Conservation (phyloP, 2,888 invertebrate genomes). For the Tillus elongatus region DNA sequence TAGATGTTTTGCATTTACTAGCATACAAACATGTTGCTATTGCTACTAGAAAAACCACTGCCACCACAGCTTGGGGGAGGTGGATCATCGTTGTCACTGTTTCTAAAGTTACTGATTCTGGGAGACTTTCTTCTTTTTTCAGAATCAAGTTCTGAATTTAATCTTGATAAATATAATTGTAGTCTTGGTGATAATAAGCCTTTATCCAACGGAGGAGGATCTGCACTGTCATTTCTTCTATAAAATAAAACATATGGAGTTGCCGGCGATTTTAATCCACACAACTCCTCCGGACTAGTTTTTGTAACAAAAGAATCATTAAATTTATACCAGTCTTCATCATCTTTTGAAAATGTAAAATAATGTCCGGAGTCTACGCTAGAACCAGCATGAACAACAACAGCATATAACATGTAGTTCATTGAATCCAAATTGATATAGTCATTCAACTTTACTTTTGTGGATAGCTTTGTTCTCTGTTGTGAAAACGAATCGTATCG, state of each 20-base stretch:
- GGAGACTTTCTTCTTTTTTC: slow-evolving; percentile 29
- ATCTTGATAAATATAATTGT: slow-evolving; percentile 31
- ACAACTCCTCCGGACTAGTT: slow-evolving; percentile 52
- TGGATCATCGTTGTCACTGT: slow-evolving; percentile 44
- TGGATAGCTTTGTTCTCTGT: slow-evolving; percentile 65
- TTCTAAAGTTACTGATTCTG: slow-evolving; percentile 28
- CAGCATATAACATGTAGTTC: slow-evolving; percentile 67
- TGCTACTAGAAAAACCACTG: slow-evolving; percentile 33
- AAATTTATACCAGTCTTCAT: slow-evolving; percentile 65
- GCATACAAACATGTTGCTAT: slow-evolving; percentile 39
- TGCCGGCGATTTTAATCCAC: slow-evolving; percentile 56
- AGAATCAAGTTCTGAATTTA: slow-evolving; percentile 31
- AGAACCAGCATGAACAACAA: slow-evolving; percentile 75
- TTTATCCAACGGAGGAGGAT: slow-evolving; percentile 31
- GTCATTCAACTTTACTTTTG: slow-evolving; percentile 46
- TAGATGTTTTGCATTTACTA: too few relatives aligned
- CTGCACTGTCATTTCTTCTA: slow-evolving; percentile 37
- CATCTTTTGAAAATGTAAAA: slow-evolving; percentile 69
- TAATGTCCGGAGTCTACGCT: slow-evolving; percentile 83
- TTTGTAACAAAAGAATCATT: slow-evolving; percentile 67
- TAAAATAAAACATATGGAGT: slow-evolving; percentile 82
- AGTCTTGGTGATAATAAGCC: slow-evolving; percentile 29
- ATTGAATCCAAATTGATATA: slow-evolving; percentile 48
- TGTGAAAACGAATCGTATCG: slow-evolving; percentile 62
- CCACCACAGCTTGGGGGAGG: slow-evolving; percentile 48